Base-by-base conservation (phyloP, 2,888 invertebrate species). In the Pantelozetes paolii region DNA sequence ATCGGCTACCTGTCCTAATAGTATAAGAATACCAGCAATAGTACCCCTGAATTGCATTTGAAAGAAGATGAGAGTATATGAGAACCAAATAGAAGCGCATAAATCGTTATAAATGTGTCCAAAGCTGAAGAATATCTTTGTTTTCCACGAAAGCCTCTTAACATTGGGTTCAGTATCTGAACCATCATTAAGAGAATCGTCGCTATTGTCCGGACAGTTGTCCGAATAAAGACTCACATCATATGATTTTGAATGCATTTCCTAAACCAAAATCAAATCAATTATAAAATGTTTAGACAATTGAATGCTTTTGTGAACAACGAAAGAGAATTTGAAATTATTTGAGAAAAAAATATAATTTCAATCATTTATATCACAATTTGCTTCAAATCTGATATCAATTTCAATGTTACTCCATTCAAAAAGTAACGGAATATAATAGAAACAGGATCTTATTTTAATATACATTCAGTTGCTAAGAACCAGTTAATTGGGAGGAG, bases 21-120 rank as follows among this genome's bases (percentile, higher is more conserved):
- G 73, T 54, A 80, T 69, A 2, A 81, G 76, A 36, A 78, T 75
- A 1, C 80, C 80, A 48, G 77, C 76, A n/a, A 73, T 64, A 9
- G 48, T 72, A 28, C 75, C 77, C n/a, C 45, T 71, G 36, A 78
- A 75, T 30, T 74, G 32, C 28, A 76, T 50, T 18, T 77, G 76
- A 67, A 76, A 72, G 69, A 74, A 77, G 23, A 77, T 72, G 2
- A 77, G 64, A 6, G 77, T 62, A 82, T 95, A 95, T 0, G 91
- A 91, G 83, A 95, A 95, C 94, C 94, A 95, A 86, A 95, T 89
- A 75, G 92, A 90, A 23, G 94, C 92, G 83, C 92, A 93, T 59
- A 95, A 86, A 83, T 95, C 95, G 82, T 95, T 96, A 78, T 92
- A 85, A 70, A 94, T 87, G 83, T 95, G 94, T 0, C 95, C 94